These are phyloP conservation scores for Erythrolamprus reginae DNA, from an alignment of 2,113 vertebrate species.

Conservation along the genomic window DNA sequence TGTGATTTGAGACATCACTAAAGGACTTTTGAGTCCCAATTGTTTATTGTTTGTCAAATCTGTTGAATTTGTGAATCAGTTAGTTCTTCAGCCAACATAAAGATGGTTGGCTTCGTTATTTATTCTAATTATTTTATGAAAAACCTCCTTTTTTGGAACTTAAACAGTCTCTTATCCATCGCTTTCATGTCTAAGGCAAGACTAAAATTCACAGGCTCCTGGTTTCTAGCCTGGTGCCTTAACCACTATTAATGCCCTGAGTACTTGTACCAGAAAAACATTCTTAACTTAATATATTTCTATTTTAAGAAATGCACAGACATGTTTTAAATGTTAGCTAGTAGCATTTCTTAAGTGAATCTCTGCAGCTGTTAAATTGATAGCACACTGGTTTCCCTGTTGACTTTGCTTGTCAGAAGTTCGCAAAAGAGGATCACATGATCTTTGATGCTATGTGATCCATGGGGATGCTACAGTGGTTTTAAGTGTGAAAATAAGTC, in stretches of 20 bases:
- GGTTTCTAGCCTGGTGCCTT: background rate
- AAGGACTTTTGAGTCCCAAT: no score
- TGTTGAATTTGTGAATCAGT: no score
- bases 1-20: no score
- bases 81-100: background rate
- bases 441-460: no score
- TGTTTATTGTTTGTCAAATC: no score
- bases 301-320: background rate
- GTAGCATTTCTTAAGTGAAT: background rate
- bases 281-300: background rate
- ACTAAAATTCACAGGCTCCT: background rate
- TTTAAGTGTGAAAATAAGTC: no score
- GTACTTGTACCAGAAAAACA: background rate
- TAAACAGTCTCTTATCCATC: background rate
- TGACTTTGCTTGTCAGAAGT: no score
- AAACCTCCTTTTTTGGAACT: background rate
- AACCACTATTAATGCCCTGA: background rate
- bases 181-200: background rate
- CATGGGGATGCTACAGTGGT: no score
- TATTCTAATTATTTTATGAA: background rate
- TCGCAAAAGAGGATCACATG: no score
- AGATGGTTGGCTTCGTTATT: background rate
- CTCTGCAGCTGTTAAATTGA: no score
- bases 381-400: no score
- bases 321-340: background rate